These are phyloP conservation scores for Lepilemur septentrionalis DNA, from an alignment of 2,797 vertebrate genomes.

Conservation along the genomic window DNA sequence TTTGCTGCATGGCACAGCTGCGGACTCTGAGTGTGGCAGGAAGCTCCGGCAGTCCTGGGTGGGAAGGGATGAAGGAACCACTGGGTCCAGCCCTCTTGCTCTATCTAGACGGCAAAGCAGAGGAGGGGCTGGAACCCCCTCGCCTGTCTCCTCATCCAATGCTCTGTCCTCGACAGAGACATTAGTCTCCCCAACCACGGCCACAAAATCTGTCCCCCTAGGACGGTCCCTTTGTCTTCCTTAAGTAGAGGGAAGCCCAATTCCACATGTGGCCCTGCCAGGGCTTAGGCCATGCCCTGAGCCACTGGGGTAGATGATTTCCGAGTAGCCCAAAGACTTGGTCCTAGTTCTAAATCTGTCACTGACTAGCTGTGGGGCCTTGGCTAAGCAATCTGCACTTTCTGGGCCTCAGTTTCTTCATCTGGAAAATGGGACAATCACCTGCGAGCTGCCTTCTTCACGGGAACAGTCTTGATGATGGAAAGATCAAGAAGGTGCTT, in stretches of 20 bases:
- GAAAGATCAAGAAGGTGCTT: neutral
- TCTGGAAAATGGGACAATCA: neutral
- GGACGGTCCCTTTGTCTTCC: neutral
- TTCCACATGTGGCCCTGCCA: neutral
- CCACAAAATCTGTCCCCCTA: neutral
- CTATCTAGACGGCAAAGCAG: neutral
- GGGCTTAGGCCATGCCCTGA: neutral
- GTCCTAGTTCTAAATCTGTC: neutral
- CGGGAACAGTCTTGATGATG: accelerated
- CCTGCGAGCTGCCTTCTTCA: neutral
- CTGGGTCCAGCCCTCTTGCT: neutral
- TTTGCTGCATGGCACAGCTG: conserved; percentile 58
- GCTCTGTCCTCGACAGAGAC: neutral
- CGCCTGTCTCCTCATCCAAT: neutral
- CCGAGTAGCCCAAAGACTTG: neutral
- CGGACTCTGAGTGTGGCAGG: conserved; percentile 49
- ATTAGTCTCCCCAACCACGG: neutral
- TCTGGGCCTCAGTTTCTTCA: neutral
- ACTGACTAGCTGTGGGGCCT: neutral
- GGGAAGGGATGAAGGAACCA: neutral
- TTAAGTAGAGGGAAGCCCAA: accelerated
- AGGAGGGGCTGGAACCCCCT: neutral
- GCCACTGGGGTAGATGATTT: neutral
- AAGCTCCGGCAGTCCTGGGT: neutral
- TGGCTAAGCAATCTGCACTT: neutral